A percentile compares a stretch with the other conserved stretches of the same genome.
These are phyloP conservation scores for Zalophus californianus DNA, from an alignment of 2,797 vertebrate genomes.

Conservation along the genomic window DNA sequence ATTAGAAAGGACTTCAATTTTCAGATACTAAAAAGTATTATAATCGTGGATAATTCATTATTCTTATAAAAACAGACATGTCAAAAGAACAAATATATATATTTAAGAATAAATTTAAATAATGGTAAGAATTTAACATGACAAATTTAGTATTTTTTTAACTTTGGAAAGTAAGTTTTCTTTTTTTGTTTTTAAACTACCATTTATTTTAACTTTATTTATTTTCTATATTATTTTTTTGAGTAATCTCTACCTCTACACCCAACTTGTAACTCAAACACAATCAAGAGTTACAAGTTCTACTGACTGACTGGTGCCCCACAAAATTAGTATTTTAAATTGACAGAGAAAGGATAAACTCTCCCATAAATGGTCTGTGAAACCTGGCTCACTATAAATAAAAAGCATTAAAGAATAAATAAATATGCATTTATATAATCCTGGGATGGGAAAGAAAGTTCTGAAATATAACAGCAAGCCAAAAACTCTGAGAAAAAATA, in stretches of 20 bases:
- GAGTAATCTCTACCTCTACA: too few species aligned
- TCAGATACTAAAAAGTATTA: background rate
- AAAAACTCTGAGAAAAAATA: background rate
- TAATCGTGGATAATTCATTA: background rate
- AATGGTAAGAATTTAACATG: background rate
- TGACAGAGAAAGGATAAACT: background rate
- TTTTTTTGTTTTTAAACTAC: too few species aligned
- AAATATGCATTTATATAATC: background rate
- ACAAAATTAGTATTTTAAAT: background rate
- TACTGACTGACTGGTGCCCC: too few species aligned
- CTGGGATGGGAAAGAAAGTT: background rate
- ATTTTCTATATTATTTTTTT: too few species aligned
- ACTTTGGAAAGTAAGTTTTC: too few species aligned
- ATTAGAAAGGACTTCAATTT: background rate
- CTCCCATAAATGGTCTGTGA: background rate
- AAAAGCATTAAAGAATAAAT: background rate
- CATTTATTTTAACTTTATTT: too few species aligned
- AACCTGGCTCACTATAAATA: background rate
- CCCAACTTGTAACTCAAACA: too few species aligned
- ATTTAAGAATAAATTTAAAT: background rate
- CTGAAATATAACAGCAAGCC: background rate
- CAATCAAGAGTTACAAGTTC: too few species aligned
- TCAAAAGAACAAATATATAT: background rate
- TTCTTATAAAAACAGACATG: background rate
- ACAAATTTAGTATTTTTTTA: background rate